phyloP scores from a whole-genome alignment of 2,113 vertebrate species.

The Xenopus borealis region DNA sequence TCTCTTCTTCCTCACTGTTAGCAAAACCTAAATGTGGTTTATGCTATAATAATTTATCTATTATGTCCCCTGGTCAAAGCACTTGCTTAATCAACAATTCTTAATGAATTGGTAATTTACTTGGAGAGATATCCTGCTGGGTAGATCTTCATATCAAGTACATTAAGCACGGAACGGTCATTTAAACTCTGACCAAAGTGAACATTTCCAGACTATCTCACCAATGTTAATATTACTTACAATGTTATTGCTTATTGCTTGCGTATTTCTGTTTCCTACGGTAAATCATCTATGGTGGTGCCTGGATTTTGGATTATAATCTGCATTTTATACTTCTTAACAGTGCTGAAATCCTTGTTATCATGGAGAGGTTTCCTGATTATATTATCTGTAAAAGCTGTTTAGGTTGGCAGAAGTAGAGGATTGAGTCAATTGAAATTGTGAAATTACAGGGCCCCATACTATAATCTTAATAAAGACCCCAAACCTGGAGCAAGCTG shows the following conservation, averaged over 20 bases:
- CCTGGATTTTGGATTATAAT: too few species aligned
- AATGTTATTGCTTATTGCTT: constrained; percentile 39
- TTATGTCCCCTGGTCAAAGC: constrained; percentile 45
- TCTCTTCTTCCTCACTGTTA: constrained; percentile 6
- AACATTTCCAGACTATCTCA: constrained; percentile 30
- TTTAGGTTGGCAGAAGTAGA: too few species aligned
- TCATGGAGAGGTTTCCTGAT: too few species aligned
- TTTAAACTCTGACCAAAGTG: constrained; percentile 43
- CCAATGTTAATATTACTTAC: constrained; percentile 13
- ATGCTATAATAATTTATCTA: constrained; percentile 42
- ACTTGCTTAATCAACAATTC: constrained; percentile 46
- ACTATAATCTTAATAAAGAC: too few species aligned
- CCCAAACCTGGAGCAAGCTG: too few species aligned
- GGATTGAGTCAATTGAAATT: too few species aligned
- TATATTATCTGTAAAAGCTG: too few species aligned
- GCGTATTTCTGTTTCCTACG: constrained; percentile 14
- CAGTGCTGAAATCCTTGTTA: too few species aligned
- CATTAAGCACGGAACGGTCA: constrained; percentile 42
- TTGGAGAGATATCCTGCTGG: constrained; percentile 42
- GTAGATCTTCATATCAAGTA: constrained; percentile 38
- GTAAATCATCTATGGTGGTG: constrained; percentile 4
- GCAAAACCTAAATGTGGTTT: constrained; percentile 40
- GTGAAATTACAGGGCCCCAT: too few species aligned
- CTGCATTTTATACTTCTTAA: too few species aligned
- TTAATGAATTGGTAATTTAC: constrained; percentile 46